Conservation (phyloP, 2,888 invertebrate species). For the Glaucopsyche alexis region DNA sequence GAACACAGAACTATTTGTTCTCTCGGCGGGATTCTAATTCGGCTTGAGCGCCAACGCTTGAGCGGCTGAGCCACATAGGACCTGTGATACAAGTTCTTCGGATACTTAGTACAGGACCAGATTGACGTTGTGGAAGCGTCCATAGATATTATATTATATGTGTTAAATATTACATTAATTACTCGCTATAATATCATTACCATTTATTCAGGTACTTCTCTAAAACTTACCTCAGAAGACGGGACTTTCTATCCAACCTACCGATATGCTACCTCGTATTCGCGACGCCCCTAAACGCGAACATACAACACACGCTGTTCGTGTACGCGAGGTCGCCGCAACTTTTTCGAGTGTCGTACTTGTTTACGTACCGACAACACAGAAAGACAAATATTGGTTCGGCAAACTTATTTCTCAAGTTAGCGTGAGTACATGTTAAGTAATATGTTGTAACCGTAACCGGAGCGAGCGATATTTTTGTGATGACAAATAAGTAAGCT, state of each 20-base stretch:
- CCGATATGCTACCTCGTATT: constrained; percentile 63
- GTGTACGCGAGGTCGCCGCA: constrained; percentile 65
- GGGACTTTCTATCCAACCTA: constrained; percentile 68
- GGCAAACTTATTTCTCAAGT: constrained; percentile 66
- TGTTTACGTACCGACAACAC: constrained; percentile 66
- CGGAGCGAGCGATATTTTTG: not conserved
- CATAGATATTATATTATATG: too few species aligned
- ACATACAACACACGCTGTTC: constrained; percentile 54
- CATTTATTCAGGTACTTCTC: constrained; percentile 59
- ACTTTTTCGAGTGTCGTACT: constrained; percentile 64
- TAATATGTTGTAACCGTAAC: constrained; percentile 2
- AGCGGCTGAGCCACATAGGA: too few species aligned
- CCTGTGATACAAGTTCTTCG: too few species aligned
- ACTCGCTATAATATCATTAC: not conserved
- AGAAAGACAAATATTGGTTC: constrained; percentile 66
- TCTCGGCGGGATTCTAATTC: too few species aligned
- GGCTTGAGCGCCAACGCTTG: too few species aligned
- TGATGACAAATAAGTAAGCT: constrained; percentile 35
- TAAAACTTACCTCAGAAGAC: constrained; percentile 56
- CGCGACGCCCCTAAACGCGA: constrained; percentile 46
- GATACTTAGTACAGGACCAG: too few species aligned
- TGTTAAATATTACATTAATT: too few species aligned
- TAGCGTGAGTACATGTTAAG: constrained; percentile 55
- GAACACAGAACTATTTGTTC: too few species aligned
- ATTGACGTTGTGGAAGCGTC: too few species aligned